These are phyloP conservation scores for Aphrophora alni DNA, from an alignment of 2,888 invertebrate genomes.

Conservation along the genomic window DNA sequence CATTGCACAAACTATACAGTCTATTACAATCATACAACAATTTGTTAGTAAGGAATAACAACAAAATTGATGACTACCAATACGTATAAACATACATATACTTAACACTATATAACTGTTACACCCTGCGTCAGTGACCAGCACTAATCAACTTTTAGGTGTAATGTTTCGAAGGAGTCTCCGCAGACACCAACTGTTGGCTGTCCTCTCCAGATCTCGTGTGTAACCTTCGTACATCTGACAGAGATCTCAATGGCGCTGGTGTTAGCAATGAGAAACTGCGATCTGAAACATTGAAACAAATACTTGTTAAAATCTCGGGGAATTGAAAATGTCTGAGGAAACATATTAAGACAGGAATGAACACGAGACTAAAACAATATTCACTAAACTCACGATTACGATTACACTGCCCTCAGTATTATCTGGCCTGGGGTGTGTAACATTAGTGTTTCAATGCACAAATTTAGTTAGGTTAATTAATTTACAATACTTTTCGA, in stretches of 20 bases:
- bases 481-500: too few species aligned
- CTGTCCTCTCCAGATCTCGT: conserved; percentile 50
- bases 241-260: conserved; percentile 61
- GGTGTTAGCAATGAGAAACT: conserved; percentile 62
- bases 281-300: conserved; percentile 39
- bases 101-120: not conserved
- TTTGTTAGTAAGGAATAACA: not conserved
- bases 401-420: too few species aligned
- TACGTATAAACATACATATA: not conserved
- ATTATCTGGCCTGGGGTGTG: too few species aligned
- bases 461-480: too few species aligned
- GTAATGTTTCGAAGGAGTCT: conserved; percentile 33
- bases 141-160: conserved; percentile 2
- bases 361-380: too few species aligned
- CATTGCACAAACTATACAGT: not conserved
- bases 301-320: too few species aligned
- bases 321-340: too few species aligned
- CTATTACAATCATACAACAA: not conserved
- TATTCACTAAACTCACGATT: too few species aligned
- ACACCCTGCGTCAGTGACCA: not conserved
- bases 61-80: not conserved
- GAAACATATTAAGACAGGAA: too few species aligned
- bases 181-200: conserved; percentile 48
- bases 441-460: too few species aligned
- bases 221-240: conserved; percentile 61